Evolutionary conservation across 2,888 invertebrate genomes (phyloP), one percentile per base, ranked within the genome.

Genomic region (Scaptomyza tumidula): DNA sequence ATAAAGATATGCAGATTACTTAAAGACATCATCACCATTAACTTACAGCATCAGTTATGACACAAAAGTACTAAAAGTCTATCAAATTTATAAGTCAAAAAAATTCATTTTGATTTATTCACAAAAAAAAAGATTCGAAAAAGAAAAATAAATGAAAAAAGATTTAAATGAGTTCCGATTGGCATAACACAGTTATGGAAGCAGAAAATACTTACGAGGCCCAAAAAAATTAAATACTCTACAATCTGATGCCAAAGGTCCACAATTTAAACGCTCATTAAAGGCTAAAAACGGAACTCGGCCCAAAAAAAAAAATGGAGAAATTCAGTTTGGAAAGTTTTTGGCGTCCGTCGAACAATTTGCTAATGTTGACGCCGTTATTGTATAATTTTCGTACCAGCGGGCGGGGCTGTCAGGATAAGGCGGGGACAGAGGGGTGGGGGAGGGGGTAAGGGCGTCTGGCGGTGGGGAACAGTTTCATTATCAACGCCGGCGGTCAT

Each of bases 351-450:
- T 11, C 70, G 56, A 65, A 80, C 83, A 86, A 85, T 85, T 86
- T 83, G 86, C 85, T 86, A 86, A 86, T 86, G 86, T 86, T 85
- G 78, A 85, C 86, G 86, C 85, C 81, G 83, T 86, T 86, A 80
- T 86, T 85, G 66, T 85, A 80, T 80, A 80, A 85, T 82, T 85
- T 80, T 76, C 53, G 60, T 63, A 35, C 41, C 24, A 48, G 46
- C 35, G 58, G 71, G 78, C 74, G 80, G 45, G 49, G 48, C 53
- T 57, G 61, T 43, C 31, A 45, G 58, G 48, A 10, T n/a, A 37
- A 2, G 19, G 29, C 5, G 45, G 11, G 33, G 24, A 11, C 24
- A 16, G 19, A 37, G 19, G 5, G 13, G 16, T 19, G 11, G 27
- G 19, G 7, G 13, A 13, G 5, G 7, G 6, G 1, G 0, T 19